phyloP scores from a whole-genome alignment of 2,888 invertebrate genomes.

The Galerucella pusilla region DNA sequence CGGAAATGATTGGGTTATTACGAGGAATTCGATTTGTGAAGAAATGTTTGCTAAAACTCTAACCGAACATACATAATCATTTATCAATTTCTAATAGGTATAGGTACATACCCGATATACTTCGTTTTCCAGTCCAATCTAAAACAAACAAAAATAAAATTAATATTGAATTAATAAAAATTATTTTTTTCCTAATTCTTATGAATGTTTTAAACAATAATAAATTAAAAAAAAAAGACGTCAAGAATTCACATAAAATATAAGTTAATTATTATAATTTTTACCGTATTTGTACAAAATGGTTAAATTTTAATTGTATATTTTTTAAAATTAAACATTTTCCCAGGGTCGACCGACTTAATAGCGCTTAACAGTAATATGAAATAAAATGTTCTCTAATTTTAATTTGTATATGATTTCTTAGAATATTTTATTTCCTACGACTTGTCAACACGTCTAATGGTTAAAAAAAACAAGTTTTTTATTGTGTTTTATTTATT shows the following conservation, averaged over 20 bases:
- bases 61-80: not conserved
- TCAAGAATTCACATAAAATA: not conserved
- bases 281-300: not conserved
- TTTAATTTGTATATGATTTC: constrained; percentile 1
- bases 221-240: not conserved
- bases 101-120: not conserved
- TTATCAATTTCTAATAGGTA: not conserved
- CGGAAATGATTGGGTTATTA: constrained; percentile 10
- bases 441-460: constrained; percentile 7
- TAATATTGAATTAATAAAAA: too few species aligned
- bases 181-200: too few species aligned
- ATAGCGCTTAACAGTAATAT: not conserved
- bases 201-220: not conserved
- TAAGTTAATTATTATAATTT: not conserved
- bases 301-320: not conserved
- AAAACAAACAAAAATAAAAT: too few species aligned
- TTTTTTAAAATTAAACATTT: constrained; percentile 19
- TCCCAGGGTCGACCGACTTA: not conserved
- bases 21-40: constrained; percentile 6
- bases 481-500: not conserved
- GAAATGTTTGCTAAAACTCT: not conserved
- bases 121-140: too few species aligned
- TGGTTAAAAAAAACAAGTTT: constrained; percentile 6
- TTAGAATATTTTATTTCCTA: constrained; percentile 1
- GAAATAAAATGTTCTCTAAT: constrained; percentile 6